Percentiles rank a stretch among this genome's conserved stretches.
Evolutionary conservation across 2,888 invertebrate genomes (phyloP).

Genomic region (Cyaniris semiargus): DNA sequence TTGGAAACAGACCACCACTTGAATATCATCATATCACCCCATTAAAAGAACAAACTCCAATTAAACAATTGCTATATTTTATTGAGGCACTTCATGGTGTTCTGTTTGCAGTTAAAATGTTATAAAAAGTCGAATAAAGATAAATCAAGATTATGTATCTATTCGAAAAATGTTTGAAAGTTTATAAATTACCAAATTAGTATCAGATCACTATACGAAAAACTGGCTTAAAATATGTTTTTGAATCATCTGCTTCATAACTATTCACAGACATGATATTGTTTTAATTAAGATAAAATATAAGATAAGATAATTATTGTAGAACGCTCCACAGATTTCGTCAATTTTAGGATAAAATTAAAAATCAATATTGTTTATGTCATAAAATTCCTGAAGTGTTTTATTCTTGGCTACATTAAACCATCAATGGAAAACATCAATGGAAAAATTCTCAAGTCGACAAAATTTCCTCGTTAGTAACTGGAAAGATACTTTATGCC

Average conservation of each 20-base stretch:
- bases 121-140: slow-evolving; percentile 5
- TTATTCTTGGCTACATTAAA: neutral
- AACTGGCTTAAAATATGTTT: slow-evolving; percentile 40
- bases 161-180: neutral
- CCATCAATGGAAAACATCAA: neutral
- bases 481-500: slow-evolving; percentile 48
- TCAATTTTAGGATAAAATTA: too few relatives aligned
- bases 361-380: too few relatives aligned
- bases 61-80: slow-evolving; percentile 30
- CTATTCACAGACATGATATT: neutral
- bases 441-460: slow-evolving; percentile 28
- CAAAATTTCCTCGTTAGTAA: slow-evolving; percentile 51
- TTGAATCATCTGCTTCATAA: neutral
- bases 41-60: neutral
- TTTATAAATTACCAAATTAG: neutral
- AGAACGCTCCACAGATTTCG: too few relatives aligned
- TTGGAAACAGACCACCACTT: neutral
- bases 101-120: slow-evolving; percentile 29
- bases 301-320: neutral
- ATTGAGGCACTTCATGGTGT: slow-evolving; percentile 44
- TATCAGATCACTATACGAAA: neutral
- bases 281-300: too few relatives aligned
- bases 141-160: neutral
- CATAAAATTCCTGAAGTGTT: too few relatives aligned
- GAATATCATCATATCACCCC: neutral